A percentile compares a stretch with the other conserved stretches of the same genome.
Conservation (phyloP, 2,113 vertebrate genomes). For the Protobothrops mucrosquamatus region DNA sequence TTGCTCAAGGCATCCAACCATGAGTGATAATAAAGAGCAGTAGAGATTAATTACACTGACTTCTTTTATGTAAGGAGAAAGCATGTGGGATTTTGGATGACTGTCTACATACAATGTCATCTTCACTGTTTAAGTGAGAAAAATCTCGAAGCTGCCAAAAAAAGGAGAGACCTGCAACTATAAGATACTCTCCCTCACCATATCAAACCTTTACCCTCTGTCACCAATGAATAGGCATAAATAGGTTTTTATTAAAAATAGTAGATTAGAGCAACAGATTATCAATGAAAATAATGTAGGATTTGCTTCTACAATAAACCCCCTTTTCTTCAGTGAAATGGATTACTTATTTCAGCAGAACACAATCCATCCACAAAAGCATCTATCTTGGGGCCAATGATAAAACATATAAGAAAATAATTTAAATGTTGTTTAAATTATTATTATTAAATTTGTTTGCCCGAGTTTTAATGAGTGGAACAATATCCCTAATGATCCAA, state of each 20-base stretch:
- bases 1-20: background rate
- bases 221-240: background rate
- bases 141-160: background rate
- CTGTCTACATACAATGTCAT: background rate
- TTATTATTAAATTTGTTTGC: background rate
- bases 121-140: background rate
- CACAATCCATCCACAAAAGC: background rate
- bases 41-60: background rate
- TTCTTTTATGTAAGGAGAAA: background rate
- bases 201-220: background rate
- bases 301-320: background rate
- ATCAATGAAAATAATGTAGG: background rate
- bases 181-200: background rate
- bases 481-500: background rate
- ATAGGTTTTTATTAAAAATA: background rate
- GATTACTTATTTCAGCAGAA: background rate
- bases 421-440: background rate
- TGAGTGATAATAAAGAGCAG: background rate
- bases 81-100: background rate
- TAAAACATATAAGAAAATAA: background rate
- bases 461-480: background rate
- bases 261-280: background rate
- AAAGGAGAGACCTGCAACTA: background rate
- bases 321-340: background rate
- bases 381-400: background rate